A percentile compares a stretch with the other conserved stretches of the same genome.
Conservation (phyloP, 2,888 invertebrate species). For the Stictocephala bisonia region DNA sequence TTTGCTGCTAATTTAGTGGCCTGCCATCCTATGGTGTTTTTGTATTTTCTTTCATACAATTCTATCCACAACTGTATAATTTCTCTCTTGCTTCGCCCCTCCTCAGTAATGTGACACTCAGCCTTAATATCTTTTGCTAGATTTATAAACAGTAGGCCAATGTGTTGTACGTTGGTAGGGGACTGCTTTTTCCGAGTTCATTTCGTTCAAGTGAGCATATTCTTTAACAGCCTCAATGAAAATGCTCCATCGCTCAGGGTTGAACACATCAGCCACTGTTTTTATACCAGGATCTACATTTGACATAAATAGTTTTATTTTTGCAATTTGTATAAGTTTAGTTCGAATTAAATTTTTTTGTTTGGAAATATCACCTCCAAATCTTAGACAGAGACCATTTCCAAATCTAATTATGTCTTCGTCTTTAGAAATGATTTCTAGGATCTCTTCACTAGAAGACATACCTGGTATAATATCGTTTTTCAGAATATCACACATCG, state of each 20-base stretch:
- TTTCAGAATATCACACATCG: background rate
- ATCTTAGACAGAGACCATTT: background rate
- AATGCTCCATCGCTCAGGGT: background rate
- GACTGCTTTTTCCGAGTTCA: conserved; percentile 1
- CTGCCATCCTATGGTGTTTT: background rate
- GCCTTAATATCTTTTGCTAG: background rate
- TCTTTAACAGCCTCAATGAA: background rate
- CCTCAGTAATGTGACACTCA: too few species aligned
- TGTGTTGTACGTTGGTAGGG: background rate
- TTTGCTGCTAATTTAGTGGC: background rate
- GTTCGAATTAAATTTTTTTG: background rate
- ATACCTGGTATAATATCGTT: background rate
- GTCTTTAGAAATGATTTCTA: background rate
- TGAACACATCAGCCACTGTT: background rate
- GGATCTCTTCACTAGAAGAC: background rate
- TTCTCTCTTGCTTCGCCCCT: background rate
- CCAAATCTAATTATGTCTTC: background rate
- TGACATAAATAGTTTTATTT: background rate
- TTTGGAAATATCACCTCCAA: background rate
- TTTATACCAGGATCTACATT: background rate
- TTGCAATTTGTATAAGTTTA: background rate
- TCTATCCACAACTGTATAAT: background rate
- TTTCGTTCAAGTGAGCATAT: background rate
- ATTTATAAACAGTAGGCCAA: background rate
- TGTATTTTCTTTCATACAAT: background rate